Evolutionary conservation across 2,797 vertebrate species (phyloP).

Genomic region (Bradypodion pumilum): DNA sequence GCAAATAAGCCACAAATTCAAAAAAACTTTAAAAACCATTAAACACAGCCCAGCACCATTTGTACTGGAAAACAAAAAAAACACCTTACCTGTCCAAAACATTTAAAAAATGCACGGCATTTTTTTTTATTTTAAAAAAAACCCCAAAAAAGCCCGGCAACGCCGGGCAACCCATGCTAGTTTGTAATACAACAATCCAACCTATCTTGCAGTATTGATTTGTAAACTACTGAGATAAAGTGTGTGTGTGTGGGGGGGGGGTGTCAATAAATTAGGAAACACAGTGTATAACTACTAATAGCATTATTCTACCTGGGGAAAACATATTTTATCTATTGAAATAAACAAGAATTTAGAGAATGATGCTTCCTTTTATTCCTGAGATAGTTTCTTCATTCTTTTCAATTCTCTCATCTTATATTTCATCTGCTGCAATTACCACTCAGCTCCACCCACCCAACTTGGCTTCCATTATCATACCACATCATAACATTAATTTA

Average conservation of each 20-base stretch:
- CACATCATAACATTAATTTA: conserved; percentile 18
- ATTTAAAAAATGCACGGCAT: too few relatives aligned
- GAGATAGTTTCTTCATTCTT: not conserved
- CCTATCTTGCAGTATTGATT: not conserved
- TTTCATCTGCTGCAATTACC: not conserved
- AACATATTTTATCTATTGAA: not conserved
- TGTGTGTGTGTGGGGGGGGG: too few relatives aligned
- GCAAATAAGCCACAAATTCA: too few relatives aligned
- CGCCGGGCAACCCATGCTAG: too few relatives aligned
- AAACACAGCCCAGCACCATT: too few relatives aligned
- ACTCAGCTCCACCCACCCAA: not conserved
- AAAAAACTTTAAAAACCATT: too few relatives aligned
- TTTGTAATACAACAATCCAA: not conserved
- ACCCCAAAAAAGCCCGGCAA: too few relatives aligned
- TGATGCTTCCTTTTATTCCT: not conserved
- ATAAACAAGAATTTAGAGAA: not conserved
- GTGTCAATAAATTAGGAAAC: not conserved
- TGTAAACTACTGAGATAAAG: not conserved
- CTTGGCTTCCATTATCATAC: not conserved
- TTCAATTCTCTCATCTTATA: conserved; percentile 6
- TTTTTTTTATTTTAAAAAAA: too few relatives aligned
- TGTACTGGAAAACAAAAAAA: too few relatives aligned
- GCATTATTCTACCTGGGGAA: not conserved
- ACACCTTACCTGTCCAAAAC: too few relatives aligned
- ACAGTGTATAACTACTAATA: not conserved